These are phyloP conservation scores for Synanceia verrucosa DNA, from an alignment of 2,797 vertebrate genomes.

Conservation along the genomic window DNA sequence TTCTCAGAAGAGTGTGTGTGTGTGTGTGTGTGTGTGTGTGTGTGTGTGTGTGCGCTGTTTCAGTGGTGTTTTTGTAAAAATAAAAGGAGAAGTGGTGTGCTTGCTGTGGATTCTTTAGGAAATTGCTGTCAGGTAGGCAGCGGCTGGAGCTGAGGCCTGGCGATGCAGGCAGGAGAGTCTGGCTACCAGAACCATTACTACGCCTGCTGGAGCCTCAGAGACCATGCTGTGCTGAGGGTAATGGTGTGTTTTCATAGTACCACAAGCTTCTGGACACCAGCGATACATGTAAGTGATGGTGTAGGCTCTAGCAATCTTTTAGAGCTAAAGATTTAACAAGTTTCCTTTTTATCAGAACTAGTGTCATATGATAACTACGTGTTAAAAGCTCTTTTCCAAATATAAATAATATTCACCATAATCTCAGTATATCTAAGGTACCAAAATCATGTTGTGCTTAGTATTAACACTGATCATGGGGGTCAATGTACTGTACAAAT, in stretches of 20 bases:
- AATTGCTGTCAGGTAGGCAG: slow-evolving; percentile 88
- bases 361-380: background rate
- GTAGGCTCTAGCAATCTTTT: background rate
- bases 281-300: background rate
- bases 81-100: slow-evolving; percentile 85
- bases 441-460: background rate
- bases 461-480: slow-evolving; percentile 68
- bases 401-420: background rate
- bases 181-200: slow-evolving; percentile 85
- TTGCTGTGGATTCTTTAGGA: slow-evolving; percentile 89
- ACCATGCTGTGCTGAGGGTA: slow-evolving; percentile 55
- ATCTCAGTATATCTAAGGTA: background rate
- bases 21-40: slow-evolving; percentile 10
- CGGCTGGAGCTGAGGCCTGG: slow-evolving; percentile 77
- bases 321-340: background rate
- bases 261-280: slow-evolving; percentile 9
- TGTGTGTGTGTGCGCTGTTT: background rate
- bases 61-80: slow-evolving; percentile 60
- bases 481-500: slow-evolving; percentile 27
- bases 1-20: slow-evolving; percentile 55
- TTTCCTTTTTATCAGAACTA: background rate
- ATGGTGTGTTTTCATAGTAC: slow-evolving; percentile 49
- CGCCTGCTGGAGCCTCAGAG: slow-evolving; percentile 80
- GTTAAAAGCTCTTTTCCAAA: background rate
- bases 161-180: slow-evolving; percentile 80